A percentile compares a stretch with the other conserved stretches of the same genome.
phyloP scores from a whole-genome alignment of 2,113 vertebrate genomes.

The Neomonachus schauinslandi region DNA sequence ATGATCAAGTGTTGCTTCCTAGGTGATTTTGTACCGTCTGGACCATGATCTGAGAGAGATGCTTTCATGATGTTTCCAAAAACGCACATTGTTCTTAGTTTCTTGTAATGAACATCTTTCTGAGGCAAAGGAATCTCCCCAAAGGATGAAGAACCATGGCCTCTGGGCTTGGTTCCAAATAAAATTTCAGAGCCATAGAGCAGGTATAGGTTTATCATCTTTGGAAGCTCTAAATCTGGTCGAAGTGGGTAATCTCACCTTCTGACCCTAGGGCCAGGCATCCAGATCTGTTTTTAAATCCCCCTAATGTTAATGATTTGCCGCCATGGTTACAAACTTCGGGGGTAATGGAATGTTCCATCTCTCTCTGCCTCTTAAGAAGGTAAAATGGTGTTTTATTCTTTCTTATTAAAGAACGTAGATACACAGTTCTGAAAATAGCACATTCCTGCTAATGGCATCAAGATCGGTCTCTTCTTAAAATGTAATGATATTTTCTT shows the following conservation, averaged over 20 bases:
- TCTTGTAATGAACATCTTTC: slow-evolving; percentile 11
- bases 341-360: background rate
- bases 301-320: background rate
- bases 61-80: slow-evolving; percentile 15
- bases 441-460: slow-evolving; percentile 33
- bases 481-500: slow-evolving; percentile 62
- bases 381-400: slow-evolving; percentile 37
- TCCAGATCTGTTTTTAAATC: slow-evolving; percentile 32
- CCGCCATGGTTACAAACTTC: background rate
- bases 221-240: background rate
- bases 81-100: slow-evolving; percentile 23
- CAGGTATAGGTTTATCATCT: background rate
- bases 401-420: slow-evolving; percentile 44
- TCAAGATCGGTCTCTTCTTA: slow-evolving; percentile 37
- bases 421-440: slow-evolving; percentile 53
- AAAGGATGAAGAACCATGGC: background rate
- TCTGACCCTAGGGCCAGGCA: background rate
- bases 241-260: background rate
- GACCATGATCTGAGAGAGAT: background rate
- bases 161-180: background rate
- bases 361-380: background rate
- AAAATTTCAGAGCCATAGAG: background rate
- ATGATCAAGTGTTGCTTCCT: slow-evolving; percentile 1
- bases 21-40: background rate
- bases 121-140: background rate